Evolutionary conservation across 2,113 vertebrate genomes (phyloP).

Genomic region (Crotalus horridus): DNA sequence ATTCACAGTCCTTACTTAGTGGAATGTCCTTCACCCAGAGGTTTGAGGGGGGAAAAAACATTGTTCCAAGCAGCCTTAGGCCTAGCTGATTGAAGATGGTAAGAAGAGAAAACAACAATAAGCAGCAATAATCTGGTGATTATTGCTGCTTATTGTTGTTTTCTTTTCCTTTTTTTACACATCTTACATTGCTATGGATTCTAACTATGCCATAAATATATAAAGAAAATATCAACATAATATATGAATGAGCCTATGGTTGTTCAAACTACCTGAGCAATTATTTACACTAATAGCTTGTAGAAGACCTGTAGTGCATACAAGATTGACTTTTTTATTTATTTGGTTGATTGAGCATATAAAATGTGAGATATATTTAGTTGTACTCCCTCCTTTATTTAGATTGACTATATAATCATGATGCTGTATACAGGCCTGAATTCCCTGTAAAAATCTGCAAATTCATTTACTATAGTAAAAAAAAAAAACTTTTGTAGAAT

Average conservation of each 20-base stretch:
- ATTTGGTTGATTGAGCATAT: not conserved
- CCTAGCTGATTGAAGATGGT: not conserved
- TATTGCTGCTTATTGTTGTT: not conserved
- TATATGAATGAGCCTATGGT: not conserved
- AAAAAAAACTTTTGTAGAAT: conserved; percentile 35
- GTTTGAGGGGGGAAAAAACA: not conserved
- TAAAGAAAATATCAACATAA: not conserved
- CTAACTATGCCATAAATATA: not conserved
- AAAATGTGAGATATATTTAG: not conserved
- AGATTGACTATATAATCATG: not conserved
- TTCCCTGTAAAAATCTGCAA: conserved; percentile 48
- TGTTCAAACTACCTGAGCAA: not conserved
- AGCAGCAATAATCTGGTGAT: no score
- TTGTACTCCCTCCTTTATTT: not conserved
- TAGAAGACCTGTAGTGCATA: not conserved
- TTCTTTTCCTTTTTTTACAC: not conserved
- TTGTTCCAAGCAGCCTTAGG: not conserved
- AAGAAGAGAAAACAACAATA: no score
- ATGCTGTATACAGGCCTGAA: not conserved
- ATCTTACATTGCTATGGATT: not conserved
- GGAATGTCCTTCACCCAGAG: not conserved
- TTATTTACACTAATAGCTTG: not conserved
- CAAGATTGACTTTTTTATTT: not conserved
- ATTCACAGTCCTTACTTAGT: not conserved
- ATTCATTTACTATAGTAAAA: not conserved